Base-by-base conservation (phyloP, 1,140 invertebrate genomes). In the Ips nitidus region DNA sequence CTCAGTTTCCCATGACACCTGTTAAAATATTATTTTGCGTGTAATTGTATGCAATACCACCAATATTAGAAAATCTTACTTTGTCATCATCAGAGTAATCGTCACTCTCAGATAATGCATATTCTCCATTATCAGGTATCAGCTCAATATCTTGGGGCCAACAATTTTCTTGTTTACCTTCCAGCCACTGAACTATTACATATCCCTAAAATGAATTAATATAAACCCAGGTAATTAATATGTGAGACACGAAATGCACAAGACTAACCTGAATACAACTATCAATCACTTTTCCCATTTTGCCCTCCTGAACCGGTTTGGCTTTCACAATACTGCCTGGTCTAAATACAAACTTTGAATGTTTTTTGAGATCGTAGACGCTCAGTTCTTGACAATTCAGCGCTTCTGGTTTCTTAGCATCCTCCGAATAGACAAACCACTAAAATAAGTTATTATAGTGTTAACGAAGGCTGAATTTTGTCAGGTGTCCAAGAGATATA, bases 341-440 rank as follows among this genome's bases (percentile, higher is more conserved):
- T 71, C 94, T 86, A 80, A 94, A 98, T 73, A 94, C 91, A 82
- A 94, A 97, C 79, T 97, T 94, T 2, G 94, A 90, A 84, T 98
- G 95, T 82, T 98, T 95, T 78, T 94, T 95, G 41, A 98, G 84
- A 82, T 98, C 96, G 78, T 98, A 98, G 2, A 98, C 95, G 81
- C 94, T 96, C 65, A 95, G 88, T 83, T 98, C 95, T 65, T 88
- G 87, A 74, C 89, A 86, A 69, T 88, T 83, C 38, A 93, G 75
- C 75, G 89, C 86, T 67, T 86, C 84, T 4, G 94, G 94, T 58
- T 91, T 92, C 75, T 74, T 53, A 4, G 77, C 74, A 36, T 64
- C 62, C 42, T 78, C 72, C 6, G 60, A 72, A 66, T 74, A 73
- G n/a, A 45, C 61, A 63, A 80, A 80, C 79, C 79, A 80, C 73